phyloP scores from a whole-genome alignment of 2,888 invertebrate species.

The Pardosa pseudoannulata region DNA sequence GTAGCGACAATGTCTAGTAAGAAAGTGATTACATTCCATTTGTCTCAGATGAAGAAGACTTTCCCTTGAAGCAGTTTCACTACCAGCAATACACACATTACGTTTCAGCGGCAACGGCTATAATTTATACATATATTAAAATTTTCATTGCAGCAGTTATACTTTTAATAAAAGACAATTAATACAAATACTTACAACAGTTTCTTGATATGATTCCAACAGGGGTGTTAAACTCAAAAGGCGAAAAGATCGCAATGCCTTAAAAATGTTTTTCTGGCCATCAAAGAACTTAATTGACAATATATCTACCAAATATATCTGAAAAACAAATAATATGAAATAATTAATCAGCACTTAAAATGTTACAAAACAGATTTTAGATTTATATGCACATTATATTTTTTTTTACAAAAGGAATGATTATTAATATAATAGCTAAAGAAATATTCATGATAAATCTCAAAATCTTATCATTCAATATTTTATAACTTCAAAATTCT shows the following conservation, averaged over 20 bases:
- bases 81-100: constrained; percentile 41
- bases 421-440: too few relatives aligned
- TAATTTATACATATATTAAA: too few relatives aligned
- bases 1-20: constrained; percentile 59
- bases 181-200: constrained; percentile 43
- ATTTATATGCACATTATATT: too few relatives aligned
- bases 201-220: constrained; percentile 65
- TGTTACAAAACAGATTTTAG: too few relatives aligned
- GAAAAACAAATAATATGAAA: constrained; percentile 5
- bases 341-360: too few relatives aligned
- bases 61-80: constrained; percentile 64
- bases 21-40: constrained; percentile 62
- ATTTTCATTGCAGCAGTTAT: too few relatives aligned
- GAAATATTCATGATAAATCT: too few relatives aligned
- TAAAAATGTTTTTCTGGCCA: constrained; percentile 66
- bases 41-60: constrained; percentile 55
- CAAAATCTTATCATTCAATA: too few relatives aligned
- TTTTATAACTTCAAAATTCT: too few relatives aligned
- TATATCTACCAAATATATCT: constrained; percentile 64
- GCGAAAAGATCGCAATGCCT: constrained; percentile 56
- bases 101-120: constrained; percentile 64
- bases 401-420: too few relatives aligned
- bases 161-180: too few relatives aligned
- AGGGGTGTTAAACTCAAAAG: constrained; percentile 59
- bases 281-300: constrained; percentile 65